These are phyloP conservation scores for Chelonia mydas DNA, from an alignment of 2,797 vertebrate species.

Conservation along the genomic window DNA sequence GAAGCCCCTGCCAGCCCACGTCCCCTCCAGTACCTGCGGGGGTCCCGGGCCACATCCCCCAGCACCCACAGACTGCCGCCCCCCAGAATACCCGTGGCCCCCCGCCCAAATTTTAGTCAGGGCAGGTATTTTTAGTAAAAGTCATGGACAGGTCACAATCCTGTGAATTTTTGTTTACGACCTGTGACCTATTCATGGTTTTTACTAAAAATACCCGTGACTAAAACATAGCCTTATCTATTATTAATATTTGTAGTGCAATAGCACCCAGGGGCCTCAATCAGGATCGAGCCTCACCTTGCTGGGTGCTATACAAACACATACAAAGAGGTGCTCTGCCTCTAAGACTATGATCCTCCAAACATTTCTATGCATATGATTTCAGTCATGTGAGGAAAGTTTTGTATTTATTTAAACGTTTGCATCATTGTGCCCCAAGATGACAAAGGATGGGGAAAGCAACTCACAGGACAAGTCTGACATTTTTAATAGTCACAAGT, in stretches of 20 bases:
- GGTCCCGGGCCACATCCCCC: too few species aligned
- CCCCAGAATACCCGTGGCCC: too few species aligned
- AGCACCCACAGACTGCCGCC: too few species aligned
- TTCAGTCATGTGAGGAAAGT: not conserved
- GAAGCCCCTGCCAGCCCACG: too few species aligned
- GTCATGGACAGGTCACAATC: too few species aligned
- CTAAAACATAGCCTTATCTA: not conserved
- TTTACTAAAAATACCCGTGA: too few species aligned
- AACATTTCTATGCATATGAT: accelerated
- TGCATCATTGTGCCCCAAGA: not conserved
- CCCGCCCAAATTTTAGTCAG: too few species aligned
- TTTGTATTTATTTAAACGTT: not conserved
- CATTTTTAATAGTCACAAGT: accelerated
- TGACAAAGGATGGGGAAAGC: not conserved
- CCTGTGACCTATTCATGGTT: too few species aligned
- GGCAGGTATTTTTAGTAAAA: too few species aligned
- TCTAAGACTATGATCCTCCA: accelerated
- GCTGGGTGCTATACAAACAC: not conserved
- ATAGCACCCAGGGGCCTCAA: not conserved
- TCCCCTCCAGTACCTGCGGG: too few species aligned
- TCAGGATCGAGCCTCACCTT: not conserved
- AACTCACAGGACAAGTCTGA: accelerated
- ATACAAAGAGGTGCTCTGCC: not conserved
- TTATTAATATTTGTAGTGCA: not conserved
- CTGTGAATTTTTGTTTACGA: too few species aligned